Percentiles rank a stretch among this genome's conserved stretches.
phyloP scores from a whole-genome alignment of 2,113 vertebrate genomes.

The Scopus umbretta region DNA sequence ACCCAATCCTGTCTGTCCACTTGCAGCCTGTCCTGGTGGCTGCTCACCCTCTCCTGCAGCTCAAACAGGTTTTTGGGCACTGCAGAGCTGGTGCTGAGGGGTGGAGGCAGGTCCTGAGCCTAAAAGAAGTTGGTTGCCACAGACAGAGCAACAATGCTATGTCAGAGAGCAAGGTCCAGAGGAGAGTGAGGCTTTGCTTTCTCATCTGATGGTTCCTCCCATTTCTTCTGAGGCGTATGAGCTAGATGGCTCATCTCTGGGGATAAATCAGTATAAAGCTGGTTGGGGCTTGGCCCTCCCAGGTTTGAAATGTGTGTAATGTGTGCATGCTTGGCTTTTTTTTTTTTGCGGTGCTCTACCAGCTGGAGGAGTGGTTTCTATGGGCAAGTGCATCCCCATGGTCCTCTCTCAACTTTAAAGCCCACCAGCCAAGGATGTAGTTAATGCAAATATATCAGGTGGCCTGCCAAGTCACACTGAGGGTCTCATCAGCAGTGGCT shows the following conservation, averaged over 20 bases:
- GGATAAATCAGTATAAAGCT: background rate
- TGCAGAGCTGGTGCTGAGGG: background rate
- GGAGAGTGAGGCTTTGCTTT: background rate
- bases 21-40: background rate
- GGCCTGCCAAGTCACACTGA: background rate
- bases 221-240: background rate
- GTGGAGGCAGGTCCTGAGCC: background rate
- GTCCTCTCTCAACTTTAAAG: background rate
- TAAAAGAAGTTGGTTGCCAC: background rate
- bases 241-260: background rate
- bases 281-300: background rate
- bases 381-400: background rate
- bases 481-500: background rate
- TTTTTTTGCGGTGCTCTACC: background rate
- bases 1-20: background rate
- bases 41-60: background rate
- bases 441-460: background rate
- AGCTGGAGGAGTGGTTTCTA: background rate
- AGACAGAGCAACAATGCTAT: background rate
- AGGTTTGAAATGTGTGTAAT: background rate
- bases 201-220: background rate
- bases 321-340: background rate
- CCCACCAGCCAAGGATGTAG: background rate
- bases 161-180: background rate
- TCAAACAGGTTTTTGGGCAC: background rate